phyloP scores from a whole-genome alignment of 2,888 invertebrate species.

The Sympetrum striolatum region DNA sequence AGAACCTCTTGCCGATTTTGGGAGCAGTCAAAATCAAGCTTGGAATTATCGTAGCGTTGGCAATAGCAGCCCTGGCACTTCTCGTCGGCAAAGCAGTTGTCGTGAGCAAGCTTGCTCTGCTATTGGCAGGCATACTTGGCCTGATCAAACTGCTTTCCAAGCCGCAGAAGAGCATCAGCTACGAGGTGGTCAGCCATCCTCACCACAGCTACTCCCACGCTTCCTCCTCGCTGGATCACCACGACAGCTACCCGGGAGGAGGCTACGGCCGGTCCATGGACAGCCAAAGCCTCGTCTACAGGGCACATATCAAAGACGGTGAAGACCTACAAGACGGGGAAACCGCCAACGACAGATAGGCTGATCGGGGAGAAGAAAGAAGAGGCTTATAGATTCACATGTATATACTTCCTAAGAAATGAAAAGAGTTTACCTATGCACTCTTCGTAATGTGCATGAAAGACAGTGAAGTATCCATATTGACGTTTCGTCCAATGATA shows the following conservation, averaged over 20 bases:
- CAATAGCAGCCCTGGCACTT: conserved; percentile 57
- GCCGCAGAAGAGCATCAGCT: conserved; percentile 85
- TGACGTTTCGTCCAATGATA: too few species aligned
- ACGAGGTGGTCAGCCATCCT: conserved; percentile 62
- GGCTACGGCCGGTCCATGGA: neutral
- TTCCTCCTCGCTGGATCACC: neutral
- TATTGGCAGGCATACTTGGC: conserved; percentile 60
- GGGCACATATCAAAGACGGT: neutral
- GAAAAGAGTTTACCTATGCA: neutral
- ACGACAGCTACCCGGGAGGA: neutral
- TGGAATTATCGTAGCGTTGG: conserved; percentile 70
- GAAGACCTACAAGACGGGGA: neutral
- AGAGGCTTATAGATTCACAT: neutral
- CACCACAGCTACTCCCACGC: conserved; percentile 25
- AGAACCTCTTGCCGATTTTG: conserved; percentile 54
- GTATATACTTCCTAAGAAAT: neutral
- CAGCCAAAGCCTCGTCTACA: neutral
- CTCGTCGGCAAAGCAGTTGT: conserved; percentile 55
- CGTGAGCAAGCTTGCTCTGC: conserved; percentile 54
- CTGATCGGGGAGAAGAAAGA: too few species aligned
- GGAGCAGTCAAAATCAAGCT: conserved; percentile 55
- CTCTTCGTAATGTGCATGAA: neutral
- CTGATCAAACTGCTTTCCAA: conserved; percentile 65
- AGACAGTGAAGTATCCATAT: neutral
- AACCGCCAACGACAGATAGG: neutral